These are phyloP conservation scores for Apogon hyalosoma DNA, from an alignment of 2,797 vertebrate species.

Conservation along the genomic window DNA sequence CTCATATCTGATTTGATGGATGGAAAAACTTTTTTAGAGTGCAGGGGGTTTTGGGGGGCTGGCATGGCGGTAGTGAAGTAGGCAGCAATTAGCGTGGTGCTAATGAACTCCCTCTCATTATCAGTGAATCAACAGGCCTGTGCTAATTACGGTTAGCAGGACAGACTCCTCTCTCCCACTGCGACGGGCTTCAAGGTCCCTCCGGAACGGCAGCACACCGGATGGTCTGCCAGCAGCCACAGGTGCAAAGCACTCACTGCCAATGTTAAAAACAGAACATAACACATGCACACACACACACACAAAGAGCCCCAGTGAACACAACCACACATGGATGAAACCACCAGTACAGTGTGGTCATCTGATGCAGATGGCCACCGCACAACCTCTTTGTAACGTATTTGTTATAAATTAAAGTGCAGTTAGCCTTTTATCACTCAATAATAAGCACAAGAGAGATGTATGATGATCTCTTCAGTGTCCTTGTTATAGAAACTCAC, in stretches of 20 bases:
- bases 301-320: conserved; percentile 18
- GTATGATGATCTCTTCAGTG: conserved; percentile 19
- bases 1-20: conserved; percentile 63
- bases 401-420: conserved; percentile 32
- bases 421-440: conserved; percentile 22
- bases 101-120: conserved; percentile 89
- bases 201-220: conserved; percentile 72
- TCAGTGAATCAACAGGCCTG: conserved; percentile 86
- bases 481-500: conserved; percentile 11
- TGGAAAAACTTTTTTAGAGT: conserved; percentile 68
- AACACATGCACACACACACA: conserved; percentile 45
- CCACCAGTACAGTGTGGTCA: conserved; percentile 56
- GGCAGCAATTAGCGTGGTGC: conserved; percentile 84
- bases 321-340: conserved; percentile 24
- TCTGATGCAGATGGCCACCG: conserved; percentile 45
- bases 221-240: conserved; percentile 83
- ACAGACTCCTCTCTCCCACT: conserved; percentile 83
- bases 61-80: conserved; percentile 76
- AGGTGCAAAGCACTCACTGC: conserved; percentile 76
- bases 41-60: conserved; percentile 49
- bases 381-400: conserved; percentile 30
- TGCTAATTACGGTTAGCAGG: conserved; percentile 86
- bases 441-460: conserved; percentile 7
- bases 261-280: conserved; percentile 74
- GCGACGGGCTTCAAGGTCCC: conserved; percentile 78